Evolutionary conservation across 2,113 vertebrate genomes (phyloP).

Genomic region (Pluvianellus socialis): DNA sequence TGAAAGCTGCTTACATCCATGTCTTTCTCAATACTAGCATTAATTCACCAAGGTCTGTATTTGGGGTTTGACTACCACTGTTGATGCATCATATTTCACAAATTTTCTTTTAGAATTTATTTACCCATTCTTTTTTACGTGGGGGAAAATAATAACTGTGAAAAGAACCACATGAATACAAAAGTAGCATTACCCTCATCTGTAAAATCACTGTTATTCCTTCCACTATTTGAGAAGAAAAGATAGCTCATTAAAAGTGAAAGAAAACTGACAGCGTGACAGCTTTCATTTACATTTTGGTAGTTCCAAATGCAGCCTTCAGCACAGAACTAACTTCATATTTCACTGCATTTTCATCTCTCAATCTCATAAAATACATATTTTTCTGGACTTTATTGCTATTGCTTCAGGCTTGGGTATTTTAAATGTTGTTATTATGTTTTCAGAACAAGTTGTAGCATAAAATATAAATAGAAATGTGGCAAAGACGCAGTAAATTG

Average conservation of each 20-base stretch:
- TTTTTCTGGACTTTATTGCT: conserved; percentile 49
- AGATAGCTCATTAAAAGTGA: conserved; percentile 49
- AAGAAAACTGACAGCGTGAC: conserved; percentile 51
- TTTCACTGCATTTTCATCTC: conserved; percentile 57
- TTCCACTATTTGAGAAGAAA: conserved; percentile 31
- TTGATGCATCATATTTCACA: neutral
- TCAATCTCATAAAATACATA: conserved; percentile 49
- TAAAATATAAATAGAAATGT: conserved; percentile 39
- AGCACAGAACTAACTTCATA: conserved; percentile 43
- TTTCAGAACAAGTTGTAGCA: conserved; percentile 27
- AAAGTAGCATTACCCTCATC: neutral
- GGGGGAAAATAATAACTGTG: neutral
- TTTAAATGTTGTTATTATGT: conserved; percentile 22
- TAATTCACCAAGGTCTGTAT: neutral
- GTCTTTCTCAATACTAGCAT: neutral
- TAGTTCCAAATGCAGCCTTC: conserved; percentile 37
- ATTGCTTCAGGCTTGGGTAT: conserved; percentile 40
- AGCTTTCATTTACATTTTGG: conserved; percentile 58
- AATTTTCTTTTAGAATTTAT: neutral
- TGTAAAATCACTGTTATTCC: conserved; percentile 16
- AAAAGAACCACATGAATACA: conserved; percentile 3
- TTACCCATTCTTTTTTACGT: neutral
- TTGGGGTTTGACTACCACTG: neutral
- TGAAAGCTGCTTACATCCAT: neutral
- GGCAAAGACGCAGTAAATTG: conserved; percentile 27